A percentile compares a stretch with the other conserved stretches of the same genome.
phyloP scores from a whole-genome alignment of 2,113 vertebrate species.

The Pterocles gutturalis region DNA sequence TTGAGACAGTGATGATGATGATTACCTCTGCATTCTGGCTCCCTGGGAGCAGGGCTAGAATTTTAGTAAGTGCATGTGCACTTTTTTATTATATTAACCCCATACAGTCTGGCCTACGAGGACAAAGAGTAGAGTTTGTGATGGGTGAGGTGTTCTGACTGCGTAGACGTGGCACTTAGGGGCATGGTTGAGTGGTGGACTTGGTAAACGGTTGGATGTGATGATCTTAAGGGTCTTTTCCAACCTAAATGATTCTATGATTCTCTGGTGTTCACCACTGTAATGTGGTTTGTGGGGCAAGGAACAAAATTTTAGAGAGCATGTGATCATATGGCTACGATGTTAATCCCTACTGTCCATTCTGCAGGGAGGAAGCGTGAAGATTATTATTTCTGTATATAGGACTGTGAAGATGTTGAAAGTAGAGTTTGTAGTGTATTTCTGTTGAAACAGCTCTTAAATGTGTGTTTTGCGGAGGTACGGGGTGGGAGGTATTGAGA shows the following conservation, averaged over 20 bases:
- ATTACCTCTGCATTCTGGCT: background rate
- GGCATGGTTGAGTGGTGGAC: background rate
- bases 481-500: background rate
- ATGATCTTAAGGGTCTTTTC: background rate
- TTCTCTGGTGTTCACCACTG: background rate
- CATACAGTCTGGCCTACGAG: background rate
- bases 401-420: background rate
- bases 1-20: background rate
- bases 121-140: background rate
- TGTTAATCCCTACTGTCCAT: background rate
- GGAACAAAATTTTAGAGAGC: background rate
- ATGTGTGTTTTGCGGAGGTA: background rate
- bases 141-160: background rate
- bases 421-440: background rate
- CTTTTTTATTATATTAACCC: background rate
- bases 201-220: rapidly evolving
- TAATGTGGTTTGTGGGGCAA: background rate
- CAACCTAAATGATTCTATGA: background rate
- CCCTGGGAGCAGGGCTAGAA: background rate
- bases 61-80: background rate
- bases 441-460: background rate
- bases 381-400: background rate
- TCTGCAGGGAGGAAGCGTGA: background rate
- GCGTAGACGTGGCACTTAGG: background rate
- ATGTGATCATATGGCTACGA: background rate